Percentiles rank a stretch among this genome's conserved stretches.
phyloP scores from a whole-genome alignment of 2,797 vertebrate genomes.

The Podarcis siculus region DNA sequence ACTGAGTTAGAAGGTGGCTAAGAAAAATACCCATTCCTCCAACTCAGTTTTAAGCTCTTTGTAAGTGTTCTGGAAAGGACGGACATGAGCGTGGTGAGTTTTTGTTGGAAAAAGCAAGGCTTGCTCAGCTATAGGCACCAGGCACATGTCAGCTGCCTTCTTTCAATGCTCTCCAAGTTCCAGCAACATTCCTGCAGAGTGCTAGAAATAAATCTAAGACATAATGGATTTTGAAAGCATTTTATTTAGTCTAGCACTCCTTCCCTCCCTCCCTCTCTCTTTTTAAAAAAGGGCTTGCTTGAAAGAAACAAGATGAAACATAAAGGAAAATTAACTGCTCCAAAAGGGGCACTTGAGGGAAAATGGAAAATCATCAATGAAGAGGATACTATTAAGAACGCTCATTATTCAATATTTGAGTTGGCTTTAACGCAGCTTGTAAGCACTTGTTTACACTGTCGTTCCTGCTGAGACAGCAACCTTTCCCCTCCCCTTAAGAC shows the following conservation, averaged over 20 bases:
- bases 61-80: not conserved
- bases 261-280: too few species aligned
- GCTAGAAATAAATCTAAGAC: not conserved
- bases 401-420: slow-evolving; percentile 6
- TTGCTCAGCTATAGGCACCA: too few species aligned
- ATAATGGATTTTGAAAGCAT: not conserved
- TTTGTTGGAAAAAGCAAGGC: not conserved
- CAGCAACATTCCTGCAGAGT: not conserved
- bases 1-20: not conserved
- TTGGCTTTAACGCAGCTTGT: not conserved
- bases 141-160: not conserved
- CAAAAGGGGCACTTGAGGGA: not conserved
- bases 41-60: not conserved
- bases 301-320: not conserved
- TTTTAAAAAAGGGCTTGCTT: not conserved
- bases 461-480: not conserved
- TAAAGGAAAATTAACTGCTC: not conserved
- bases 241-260: not conserved
- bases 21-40: not conserved
- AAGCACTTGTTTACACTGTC: slow-evolving; percentile 5
- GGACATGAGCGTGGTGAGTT: not conserved
- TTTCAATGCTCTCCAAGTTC: not conserved
- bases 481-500: not conserved
- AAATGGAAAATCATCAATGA: not conserved
- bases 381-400: not conserved